A percentile compares a stretch with the other conserved stretches of the same genome.
Conservation (phyloP, 2,888 invertebrate species). For the Drosophila cyrtoloma region DNA sequence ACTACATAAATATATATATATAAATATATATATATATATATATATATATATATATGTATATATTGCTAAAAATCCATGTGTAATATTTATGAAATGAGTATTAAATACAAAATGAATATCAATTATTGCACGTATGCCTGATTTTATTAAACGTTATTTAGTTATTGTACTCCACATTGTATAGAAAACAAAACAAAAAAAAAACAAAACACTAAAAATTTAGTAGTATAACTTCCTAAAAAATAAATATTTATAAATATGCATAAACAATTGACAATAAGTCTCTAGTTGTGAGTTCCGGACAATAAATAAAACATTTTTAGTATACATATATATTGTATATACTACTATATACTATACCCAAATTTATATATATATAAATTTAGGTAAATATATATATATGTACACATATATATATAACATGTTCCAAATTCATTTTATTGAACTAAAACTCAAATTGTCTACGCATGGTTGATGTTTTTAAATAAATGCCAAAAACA, state of each 20-base stretch:
- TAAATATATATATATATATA: background rate
- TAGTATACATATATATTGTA: conserved; percentile 27
- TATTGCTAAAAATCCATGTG: background rate
- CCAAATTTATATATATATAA: conserved; percentile 7
- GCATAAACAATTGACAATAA: conserved; percentile 52
- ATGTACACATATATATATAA: conserved; percentile 5
- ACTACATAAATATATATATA: conserved; percentile 2
- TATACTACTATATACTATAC: conserved; percentile 17
- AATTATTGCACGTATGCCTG: conserved; percentile 20
- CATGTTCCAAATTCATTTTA: conserved; percentile 23
- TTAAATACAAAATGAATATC: conserved; percentile 14
- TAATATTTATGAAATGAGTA: conserved; percentile 20
- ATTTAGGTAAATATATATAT: background rate
- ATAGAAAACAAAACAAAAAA: conserved; percentile 10
- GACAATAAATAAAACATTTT: conserved; percentile 64
- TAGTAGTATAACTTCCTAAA: background rate
- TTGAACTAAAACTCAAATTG: conserved; percentile 37
- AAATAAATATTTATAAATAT: conserved; percentile 1
- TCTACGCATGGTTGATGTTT: conserved; percentile 77
- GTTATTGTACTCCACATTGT: conserved; percentile 24
- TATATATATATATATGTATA: background rate
- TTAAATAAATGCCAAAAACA: conserved; percentile 23
- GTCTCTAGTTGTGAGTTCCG: conserved; percentile 59
- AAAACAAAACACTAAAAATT: background rate
- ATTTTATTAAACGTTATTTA: conserved; percentile 33